Evolutionary conservation across 2,888 invertebrate species (phyloP).

Genomic region (Calameuta pallipes): DNA sequence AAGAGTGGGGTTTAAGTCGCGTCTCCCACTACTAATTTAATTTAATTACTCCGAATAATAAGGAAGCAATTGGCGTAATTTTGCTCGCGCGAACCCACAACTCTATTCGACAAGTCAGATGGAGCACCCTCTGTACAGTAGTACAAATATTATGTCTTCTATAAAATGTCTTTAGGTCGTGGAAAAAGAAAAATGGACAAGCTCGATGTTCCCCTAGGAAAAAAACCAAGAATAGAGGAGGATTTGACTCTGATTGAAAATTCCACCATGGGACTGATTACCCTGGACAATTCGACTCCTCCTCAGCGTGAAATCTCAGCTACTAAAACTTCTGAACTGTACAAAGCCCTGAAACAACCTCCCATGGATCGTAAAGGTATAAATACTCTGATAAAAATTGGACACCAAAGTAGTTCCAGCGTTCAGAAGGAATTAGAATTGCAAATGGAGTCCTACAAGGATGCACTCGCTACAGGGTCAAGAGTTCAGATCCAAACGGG

Average conservation of each 20-base stretch:
- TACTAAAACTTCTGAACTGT: constrained; percentile 48
- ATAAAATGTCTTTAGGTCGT: constrained; percentile 40
- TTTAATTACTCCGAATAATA: too few species aligned
- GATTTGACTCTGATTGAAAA: constrained; percentile 54
- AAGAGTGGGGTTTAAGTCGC: too few species aligned
- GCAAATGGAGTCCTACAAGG: constrained; percentile 3
- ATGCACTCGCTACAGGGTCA: neutral
- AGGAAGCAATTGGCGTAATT: too few species aligned
- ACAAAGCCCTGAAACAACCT: constrained; percentile 54
- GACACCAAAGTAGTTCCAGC: neutral
- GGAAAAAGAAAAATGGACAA: constrained; percentile 59
- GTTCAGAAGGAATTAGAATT: constrained; percentile 4
- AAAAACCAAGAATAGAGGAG: constrained; percentile 54
- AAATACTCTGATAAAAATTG: constrained; percentile 14
- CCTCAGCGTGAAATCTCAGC: constrained; percentile 18
- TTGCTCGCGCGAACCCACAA: too few species aligned
- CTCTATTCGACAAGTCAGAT: neutral
- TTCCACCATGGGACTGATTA: constrained; percentile 54
- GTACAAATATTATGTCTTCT: neutral
- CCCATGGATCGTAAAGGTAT: constrained; percentile 35
- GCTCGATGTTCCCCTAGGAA: constrained; percentile 34
- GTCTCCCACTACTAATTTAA: too few species aligned
- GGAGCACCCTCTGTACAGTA: neutral
- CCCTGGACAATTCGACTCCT: constrained; percentile 45
- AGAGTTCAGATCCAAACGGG: neutral